Percentiles rank a stretch among this genome's conserved stretches.
Conservation (phyloP, 92 coral and sea anemone genomes). For the Umimayanthus kanabou region DNA sequence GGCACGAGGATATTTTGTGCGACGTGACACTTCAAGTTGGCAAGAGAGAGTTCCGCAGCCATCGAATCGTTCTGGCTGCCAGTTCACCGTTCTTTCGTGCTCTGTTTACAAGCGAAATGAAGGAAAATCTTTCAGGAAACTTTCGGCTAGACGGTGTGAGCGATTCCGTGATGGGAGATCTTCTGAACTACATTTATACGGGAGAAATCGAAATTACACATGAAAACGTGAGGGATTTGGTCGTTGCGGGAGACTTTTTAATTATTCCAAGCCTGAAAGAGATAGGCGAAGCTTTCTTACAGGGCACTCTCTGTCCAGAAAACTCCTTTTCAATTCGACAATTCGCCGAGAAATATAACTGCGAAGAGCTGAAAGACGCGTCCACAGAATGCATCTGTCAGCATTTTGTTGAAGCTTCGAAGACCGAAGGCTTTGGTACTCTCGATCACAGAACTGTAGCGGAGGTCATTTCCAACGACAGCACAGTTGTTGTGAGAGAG, state of each 20-base stretch:
- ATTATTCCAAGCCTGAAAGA: slow-evolving; percentile 62
- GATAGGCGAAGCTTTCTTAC: slow-evolving; percentile 49
- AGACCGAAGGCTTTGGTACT: slow-evolving; percentile 49
- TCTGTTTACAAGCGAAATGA: slow-evolving; percentile 65
- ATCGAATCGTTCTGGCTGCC: slow-evolving; percentile 71
- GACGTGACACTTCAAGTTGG: slow-evolving; percentile 68
- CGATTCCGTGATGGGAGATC: slow-evolving; percentile 47
- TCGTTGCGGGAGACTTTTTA: slow-evolving; percentile 65
- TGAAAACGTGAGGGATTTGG: slow-evolving; percentile 64
- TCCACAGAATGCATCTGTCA: slow-evolving; percentile 50
- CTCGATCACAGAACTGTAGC: slow-evolving; percentile 46
- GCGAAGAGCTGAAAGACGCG: slow-evolving; percentile 50
- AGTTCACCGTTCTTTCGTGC: slow-evolving; percentile 72
- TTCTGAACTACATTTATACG: slow-evolving; percentile 69
- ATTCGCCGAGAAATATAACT: slow-evolving; percentile 58
- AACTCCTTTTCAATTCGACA: slow-evolving; percentile 57
- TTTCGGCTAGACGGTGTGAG: slow-evolving; percentile 53
- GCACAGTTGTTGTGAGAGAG: slow-evolving; percentile 58
- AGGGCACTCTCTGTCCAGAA: slow-evolving; percentile 38
- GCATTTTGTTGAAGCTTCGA: slow-evolving; percentile 58
- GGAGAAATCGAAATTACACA: slow-evolving; percentile 59
- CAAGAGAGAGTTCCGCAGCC: slow-evolving; percentile 62
- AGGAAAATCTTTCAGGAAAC: slow-evolving; percentile 39
- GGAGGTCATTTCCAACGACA: slow-evolving; percentile 59
- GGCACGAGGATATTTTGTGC: slow-evolving; percentile 51